A percentile compares a stretch with the other conserved stretches of the same genome.
These are phyloP conservation scores for Glaucopsyche alexis DNA, from an alignment of 2,888 invertebrate genomes.

Conservation along the genomic window DNA sequence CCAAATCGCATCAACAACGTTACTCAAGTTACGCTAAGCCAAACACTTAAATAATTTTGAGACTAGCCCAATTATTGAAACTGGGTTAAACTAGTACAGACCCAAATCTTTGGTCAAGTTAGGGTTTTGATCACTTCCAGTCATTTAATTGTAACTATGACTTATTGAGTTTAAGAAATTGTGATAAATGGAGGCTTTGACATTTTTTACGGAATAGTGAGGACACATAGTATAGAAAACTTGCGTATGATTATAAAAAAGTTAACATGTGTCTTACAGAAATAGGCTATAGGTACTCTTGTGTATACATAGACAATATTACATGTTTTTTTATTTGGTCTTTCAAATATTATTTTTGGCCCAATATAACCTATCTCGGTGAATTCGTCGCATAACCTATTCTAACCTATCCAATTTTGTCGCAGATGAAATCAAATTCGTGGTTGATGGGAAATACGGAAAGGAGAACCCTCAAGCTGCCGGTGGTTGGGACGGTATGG, in stretches of 20 bases:
- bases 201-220: too few relatives aligned
- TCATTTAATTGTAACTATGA: not conserved
- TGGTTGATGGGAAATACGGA: slow-evolving; percentile 93
- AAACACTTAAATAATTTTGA: not conserved
- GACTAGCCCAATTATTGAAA: not conserved
- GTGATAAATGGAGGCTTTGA: not conserved
- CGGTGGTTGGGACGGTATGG: slow-evolving; percentile 95
- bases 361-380: not conserved
- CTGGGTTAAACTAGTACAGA: not conserved
- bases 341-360: too few relatives aligned
- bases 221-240: too few relatives aligned
- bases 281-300: too few relatives aligned
- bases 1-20: not conserved
- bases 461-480: slow-evolving; percentile 87
- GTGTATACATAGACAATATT: too few relatives aligned
- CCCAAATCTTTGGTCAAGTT: not conserved
- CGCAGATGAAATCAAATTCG: slow-evolving; percentile 90
- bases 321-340: not conserved
- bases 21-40: not conserved
- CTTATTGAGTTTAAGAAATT: not conserved
- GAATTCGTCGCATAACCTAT: not conserved
- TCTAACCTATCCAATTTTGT: slow-evolving; percentile 35
- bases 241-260: too few relatives aligned
- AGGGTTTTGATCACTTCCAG: not conserved
- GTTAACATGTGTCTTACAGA: too few relatives aligned